phyloP scores from a whole-genome alignment of 2,113 vertebrate genomes.

The Petrocephalus microphthalmus region DNA sequence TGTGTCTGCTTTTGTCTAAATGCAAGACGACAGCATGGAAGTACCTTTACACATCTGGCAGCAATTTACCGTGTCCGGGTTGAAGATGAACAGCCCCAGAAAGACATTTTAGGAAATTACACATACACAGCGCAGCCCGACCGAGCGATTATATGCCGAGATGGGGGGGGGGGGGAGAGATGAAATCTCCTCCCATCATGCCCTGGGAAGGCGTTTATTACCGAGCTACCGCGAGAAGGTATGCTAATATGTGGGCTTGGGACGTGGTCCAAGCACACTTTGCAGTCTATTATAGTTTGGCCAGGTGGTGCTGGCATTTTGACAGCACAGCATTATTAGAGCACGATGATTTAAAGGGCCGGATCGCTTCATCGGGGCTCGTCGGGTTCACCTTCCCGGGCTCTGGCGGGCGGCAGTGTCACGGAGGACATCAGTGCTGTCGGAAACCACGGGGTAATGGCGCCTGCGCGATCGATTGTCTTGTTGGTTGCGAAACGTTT shows the following conservation, averaged over 20 bases:
- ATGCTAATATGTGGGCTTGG: constrained; percentile 44
- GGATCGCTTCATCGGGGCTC: constrained; percentile 27
- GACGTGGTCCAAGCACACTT: constrained; percentile 57
- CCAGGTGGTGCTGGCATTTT: constrained; percentile 54
- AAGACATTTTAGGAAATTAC: constrained; percentile 16
- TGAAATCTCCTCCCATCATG: constrained; percentile 12
- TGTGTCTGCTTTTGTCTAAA: not conserved
- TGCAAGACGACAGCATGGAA: not conserved
- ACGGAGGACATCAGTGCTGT: not conserved
- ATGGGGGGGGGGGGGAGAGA: constrained; percentile 1
- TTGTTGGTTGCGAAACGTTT: not conserved
- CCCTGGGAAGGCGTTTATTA: constrained; percentile 11
- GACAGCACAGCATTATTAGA: constrained; percentile 47
- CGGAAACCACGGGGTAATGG: not conserved
- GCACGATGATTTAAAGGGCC: constrained; percentile 50
- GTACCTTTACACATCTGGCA: not conserved
- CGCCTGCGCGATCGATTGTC: too few species aligned
- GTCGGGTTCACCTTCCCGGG: constrained; percentile 17
- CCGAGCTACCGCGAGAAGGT: constrained; percentile 42
- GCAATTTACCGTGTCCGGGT: not conserved
- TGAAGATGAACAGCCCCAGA: not conserved
- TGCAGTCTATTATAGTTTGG: constrained; percentile 58
- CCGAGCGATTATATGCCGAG: not conserved
- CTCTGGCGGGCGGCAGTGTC: not conserved
- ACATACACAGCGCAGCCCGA: not conserved